Percentiles rank a stretch among this genome's conserved stretches.
phyloP scores from a whole-genome alignment of 2,888 invertebrate genomes.

The Harpalus rufipes region DNA sequence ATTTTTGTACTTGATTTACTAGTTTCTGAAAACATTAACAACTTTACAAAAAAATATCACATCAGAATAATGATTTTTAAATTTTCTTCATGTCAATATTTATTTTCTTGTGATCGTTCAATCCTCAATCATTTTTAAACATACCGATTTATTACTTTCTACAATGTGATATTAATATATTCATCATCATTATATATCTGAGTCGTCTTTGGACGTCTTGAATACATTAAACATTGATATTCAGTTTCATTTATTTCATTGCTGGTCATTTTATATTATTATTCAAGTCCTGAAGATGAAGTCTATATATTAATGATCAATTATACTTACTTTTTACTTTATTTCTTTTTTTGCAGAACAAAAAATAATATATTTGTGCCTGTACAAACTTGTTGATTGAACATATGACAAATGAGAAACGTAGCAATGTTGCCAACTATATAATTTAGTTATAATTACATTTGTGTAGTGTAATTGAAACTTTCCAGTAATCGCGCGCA shows the following conservation, averaged over 20 bases:
- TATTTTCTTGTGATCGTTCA: conserved; percentile 21
- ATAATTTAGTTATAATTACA: neutral
- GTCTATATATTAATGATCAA: conserved; percentile 13
- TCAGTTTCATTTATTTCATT: conserved; percentile 44
- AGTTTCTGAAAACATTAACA: neutral
- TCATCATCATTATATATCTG: conserved; percentile 40
- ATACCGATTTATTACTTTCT: conserved; percentile 19
- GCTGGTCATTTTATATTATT: conserved; percentile 27
- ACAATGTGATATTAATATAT: conserved; percentile 36
- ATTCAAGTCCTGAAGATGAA: conserved; percentile 1
- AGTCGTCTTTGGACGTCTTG: neutral
- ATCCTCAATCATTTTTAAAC: conserved; percentile 48
- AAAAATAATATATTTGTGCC: neutral
- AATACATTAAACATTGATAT: conserved; percentile 17
- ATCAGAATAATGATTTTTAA: too few relatives aligned
- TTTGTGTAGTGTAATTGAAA: too few relatives aligned
- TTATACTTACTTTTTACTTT: conserved; percentile 4
- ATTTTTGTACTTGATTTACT: conserved; percentile 56
- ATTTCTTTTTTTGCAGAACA: neutral
- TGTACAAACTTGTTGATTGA: neutral
- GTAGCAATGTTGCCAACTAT: neutral
- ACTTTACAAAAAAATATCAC: too few relatives aligned
- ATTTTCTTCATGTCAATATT: conserved; percentile 17
- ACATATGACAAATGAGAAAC: neutral
- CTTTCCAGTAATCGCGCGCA: too few relatives aligned